Percentiles rank a stretch among this genome's conserved stretches.
Evolutionary conservation across 2,797 vertebrate species (phyloP).

Genomic region (Florisuga fusca): DNA sequence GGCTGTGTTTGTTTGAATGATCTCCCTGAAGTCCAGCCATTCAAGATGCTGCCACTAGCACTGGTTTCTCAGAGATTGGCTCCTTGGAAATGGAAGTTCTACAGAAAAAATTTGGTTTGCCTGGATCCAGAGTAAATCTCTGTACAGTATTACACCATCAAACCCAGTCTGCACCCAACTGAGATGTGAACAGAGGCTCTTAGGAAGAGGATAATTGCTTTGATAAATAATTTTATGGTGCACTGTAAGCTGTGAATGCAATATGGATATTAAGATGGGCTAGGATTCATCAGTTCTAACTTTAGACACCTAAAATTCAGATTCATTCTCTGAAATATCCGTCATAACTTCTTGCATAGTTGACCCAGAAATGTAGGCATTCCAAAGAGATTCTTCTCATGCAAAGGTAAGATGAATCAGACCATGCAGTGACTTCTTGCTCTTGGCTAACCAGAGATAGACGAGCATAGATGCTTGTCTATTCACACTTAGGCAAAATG

Average conservation of each 20-base stretch:
- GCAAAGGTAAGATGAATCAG: not conserved
- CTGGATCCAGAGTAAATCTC: not conserved
- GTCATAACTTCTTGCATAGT: not conserved
- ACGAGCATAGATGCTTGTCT: not conserved
- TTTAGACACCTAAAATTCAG: not conserved
- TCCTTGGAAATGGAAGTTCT: not conserved
- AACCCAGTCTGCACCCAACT: not conserved
- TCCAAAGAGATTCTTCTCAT: constrained; percentile 2
- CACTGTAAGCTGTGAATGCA: not conserved
- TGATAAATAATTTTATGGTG: not conserved
- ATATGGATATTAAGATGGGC: not conserved
- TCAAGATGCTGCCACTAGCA: not conserved
- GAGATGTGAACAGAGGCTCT: not conserved
- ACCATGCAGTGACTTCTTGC: not conserved
- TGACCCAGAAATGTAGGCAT: not conserved
- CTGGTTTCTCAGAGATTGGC: not conserved
- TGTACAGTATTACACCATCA: not conserved
- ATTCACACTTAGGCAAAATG: not conserved
- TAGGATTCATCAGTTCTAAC: not conserved
- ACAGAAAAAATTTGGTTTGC: not conserved
- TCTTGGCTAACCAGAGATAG: not conserved
- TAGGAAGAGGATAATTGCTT: not conserved
- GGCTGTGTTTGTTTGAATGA: not conserved
- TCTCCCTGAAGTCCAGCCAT: not conserved
- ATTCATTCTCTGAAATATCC: not conserved